These are phyloP conservation scores for Aegypius monachus DNA, from an alignment of 2,113 vertebrate genomes.

Conservation along the genomic window DNA sequence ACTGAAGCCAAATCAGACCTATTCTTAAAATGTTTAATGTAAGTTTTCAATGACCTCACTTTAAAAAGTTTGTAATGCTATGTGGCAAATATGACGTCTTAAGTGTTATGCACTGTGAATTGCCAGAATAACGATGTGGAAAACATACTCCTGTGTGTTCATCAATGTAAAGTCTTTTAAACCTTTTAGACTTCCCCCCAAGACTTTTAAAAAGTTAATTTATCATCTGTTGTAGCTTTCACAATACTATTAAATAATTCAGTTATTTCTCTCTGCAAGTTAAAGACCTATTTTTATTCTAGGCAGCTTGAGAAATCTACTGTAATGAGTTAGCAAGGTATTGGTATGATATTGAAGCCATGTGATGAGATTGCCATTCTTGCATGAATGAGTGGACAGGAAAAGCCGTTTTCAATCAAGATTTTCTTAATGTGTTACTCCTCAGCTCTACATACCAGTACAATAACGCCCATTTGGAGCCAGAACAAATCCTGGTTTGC, in stretches of 20 bases:
- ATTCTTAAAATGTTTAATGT: background rate
- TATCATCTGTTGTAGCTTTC: background rate
- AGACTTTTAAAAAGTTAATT: background rate
- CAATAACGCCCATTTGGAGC: conserved; percentile 75
- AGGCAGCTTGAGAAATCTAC: background rate
- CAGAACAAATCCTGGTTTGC: conserved; percentile 78
- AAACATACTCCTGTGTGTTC: background rate
- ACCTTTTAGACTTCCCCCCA: background rate
- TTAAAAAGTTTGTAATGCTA: background rate
- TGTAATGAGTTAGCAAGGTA: background rate
- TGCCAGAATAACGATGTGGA: background rate
- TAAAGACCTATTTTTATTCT: background rate
- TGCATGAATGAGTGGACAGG: background rate
- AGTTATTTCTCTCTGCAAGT: background rate
- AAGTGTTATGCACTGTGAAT: background rate
- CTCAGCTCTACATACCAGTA: conserved; percentile 61
- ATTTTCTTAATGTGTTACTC: background rate
- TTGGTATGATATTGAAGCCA: background rate
- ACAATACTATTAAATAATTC: background rate
- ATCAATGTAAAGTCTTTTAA: background rate
- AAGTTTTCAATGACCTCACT: background rate
- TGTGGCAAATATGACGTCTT: background rate
- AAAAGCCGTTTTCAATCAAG: background rate
- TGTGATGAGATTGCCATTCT: background rate
- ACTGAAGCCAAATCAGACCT: background rate